These are phyloP conservation scores for Acanthiza pusilla DNA, from an alignment of 2,797 vertebrate genomes.

Conservation along the genomic window DNA sequence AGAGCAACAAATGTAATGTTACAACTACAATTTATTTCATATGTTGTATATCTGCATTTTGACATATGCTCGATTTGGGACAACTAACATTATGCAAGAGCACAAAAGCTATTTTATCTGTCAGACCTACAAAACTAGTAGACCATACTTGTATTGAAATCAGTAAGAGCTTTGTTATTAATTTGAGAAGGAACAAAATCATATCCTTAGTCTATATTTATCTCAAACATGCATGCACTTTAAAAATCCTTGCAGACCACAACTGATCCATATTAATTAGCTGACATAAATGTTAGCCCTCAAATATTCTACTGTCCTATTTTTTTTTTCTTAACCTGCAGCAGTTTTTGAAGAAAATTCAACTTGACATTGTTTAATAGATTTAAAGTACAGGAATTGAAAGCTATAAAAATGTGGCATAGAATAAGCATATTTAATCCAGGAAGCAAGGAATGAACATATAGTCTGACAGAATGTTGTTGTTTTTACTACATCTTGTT, in stretches of 20 bases:
- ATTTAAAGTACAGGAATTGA: constrained; percentile 70
- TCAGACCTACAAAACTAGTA: neutral
- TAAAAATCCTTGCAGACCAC: constrained; percentile 58
- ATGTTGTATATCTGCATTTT: neutral
- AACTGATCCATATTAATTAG: constrained; percentile 69
- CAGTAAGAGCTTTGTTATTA: neutral
- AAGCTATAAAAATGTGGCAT: constrained; percentile 68
- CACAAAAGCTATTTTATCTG: neutral
- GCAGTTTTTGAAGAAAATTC: constrained; percentile 67
- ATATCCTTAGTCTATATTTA: constrained; percentile 30
- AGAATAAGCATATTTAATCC: constrained; percentile 63
- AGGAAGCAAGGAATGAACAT: constrained; percentile 53
- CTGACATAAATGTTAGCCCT: constrained; percentile 64
- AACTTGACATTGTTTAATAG: constrained; percentile 68
- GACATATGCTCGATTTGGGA: neutral
- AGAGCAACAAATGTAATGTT: neutral
- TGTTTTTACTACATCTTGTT: constrained; percentile 58
- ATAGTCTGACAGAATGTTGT: constrained; percentile 63
- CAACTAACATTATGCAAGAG: neutral
- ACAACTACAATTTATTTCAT: neutral
- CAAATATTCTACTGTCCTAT: constrained; percentile 53
- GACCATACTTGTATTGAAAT: neutral
- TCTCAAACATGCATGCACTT: constrained; percentile 33
- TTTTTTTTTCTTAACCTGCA: constrained; percentile 64
- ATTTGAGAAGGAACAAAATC: neutral